These are phyloP conservation scores for Felis chaus DNA, from an alignment of 2,113 vertebrate species.

Conservation along the genomic window DNA sequence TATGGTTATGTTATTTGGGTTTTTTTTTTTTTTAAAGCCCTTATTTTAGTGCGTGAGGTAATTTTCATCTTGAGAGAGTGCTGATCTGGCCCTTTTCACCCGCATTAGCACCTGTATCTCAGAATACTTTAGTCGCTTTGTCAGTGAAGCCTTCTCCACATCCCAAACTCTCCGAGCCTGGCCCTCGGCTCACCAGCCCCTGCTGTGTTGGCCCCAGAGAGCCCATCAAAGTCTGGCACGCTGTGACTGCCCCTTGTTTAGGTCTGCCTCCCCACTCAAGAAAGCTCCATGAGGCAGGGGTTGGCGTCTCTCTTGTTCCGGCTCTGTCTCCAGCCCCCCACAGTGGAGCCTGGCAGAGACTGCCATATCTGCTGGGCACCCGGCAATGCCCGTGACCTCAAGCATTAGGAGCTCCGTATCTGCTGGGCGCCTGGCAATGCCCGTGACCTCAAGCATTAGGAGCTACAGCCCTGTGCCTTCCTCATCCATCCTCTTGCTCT, in stretches of 20 bases:
- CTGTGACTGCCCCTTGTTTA: too few relatives aligned
- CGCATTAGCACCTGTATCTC: background rate
- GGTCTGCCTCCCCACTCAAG: background rate
- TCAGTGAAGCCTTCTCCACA: background rate
- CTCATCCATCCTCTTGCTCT: background rate
- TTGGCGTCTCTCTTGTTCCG: background rate
- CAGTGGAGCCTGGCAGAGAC: background rate
- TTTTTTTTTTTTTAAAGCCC: background rate
- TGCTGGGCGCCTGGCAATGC: background rate
- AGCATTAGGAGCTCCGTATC: background rate
- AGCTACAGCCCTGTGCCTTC: background rate
- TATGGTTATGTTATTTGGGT: background rate
- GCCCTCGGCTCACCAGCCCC: background rate
- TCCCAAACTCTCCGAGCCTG: too few relatives aligned
- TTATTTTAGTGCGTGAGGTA: background rate
- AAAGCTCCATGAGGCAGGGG: background rate
- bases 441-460: fast-evolving
- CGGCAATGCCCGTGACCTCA: fast-evolving
- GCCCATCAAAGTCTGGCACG: background rate
- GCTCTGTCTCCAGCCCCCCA: background rate
- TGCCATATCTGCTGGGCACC: background rate
- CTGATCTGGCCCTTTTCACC: background rate
- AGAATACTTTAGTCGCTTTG: background rate
- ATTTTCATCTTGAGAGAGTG: background rate
- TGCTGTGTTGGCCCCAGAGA: background rate